Base-by-base conservation (phyloP, 2,113 vertebrate genomes). In the Notarius quadriscutis region DNA sequence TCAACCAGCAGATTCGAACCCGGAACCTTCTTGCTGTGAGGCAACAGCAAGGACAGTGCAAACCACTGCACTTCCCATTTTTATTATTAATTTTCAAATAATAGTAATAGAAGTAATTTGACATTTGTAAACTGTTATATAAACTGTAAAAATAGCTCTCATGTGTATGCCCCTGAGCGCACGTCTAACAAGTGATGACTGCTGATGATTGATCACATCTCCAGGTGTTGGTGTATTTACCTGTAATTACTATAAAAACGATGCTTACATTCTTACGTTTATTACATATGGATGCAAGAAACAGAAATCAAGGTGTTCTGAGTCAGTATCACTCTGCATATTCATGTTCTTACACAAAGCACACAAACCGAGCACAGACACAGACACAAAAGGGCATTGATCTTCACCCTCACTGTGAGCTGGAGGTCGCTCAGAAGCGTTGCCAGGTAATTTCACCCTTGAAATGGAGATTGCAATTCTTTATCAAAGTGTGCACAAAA, bases 391-490 rank as follows among this genome's bases (percentile, higher is more conserved):
- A 77, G 48, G 74, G 74, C 74, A 77, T n/a, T 77, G 74, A 51
- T 77, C 48, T 77, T 77, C 48, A 51, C 74, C 20, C 48, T 77
- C 71, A 41, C 30, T 72, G 34, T 72, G 34, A 72, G 34, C 71
- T 72, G 8, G 71, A 48, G 17, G 20, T 77, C 5, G 22, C 48
- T 77, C 20, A 77, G 22, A 51, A 51, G 22, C 4, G 1, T 77
- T 77, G 74, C 74, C 74, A 77, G 48, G 74, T 77, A 77, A 77
- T 77, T 77, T 77, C 48, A 77, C 48, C 74, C 48, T 51, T 77
- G 74, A 77, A 77, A 77, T 77, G 48, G 48, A n/a, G 74, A 77
- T 51, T 53, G 74, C n/a, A 20, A 77, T 77, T n/a, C 41, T 77
- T 51, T 77, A 77, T 51, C 74, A 77, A 77, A 77, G 74, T 77